Evolutionary conservation across 2,888 invertebrate genomes (phyloP).

Genomic region (Cosmia trapezina): DNA sequence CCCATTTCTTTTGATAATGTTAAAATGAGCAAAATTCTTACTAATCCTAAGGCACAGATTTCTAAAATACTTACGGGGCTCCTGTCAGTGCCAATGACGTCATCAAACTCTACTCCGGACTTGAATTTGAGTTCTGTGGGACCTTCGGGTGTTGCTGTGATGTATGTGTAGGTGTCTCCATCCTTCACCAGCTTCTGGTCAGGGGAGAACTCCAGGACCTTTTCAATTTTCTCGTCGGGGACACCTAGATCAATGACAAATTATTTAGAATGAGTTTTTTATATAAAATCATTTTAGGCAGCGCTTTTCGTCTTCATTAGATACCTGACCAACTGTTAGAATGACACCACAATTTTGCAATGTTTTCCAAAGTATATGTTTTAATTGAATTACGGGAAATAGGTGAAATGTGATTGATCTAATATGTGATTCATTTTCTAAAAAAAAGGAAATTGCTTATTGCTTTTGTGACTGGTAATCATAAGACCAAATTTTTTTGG

Average conservation of each 20-base stretch:
- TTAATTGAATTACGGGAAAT: neutral
- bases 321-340: neutral
- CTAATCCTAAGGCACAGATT: neutral
- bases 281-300: neutral
- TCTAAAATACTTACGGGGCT: conserved; percentile 32
- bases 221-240: conserved; percentile 17
- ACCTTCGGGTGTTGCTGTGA: conserved; percentile 45
- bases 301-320: neutral
- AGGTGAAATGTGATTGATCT: too few species aligned
- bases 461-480: too few species aligned
- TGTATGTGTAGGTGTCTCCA: conserved; percentile 72
- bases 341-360: neutral
- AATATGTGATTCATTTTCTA: neutral
- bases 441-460: too few species aligned
- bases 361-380: neutral
- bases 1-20: too few species aligned
- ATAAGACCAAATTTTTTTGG: too few species aligned
- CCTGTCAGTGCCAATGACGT: conserved; percentile 51
- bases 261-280: neutral
- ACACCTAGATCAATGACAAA: conserved; percentile 7
- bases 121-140: conserved; percentile 68
- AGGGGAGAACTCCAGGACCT: conserved; percentile 37
- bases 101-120: conserved; percentile 75
- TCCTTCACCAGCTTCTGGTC: conserved; percentile 66
- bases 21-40: too few species aligned